Percentiles rank a stretch among this genome's conserved stretches.
Conservation (phyloP, 2,888 invertebrate genomes). For the Hoplodrina ambigua region DNA sequence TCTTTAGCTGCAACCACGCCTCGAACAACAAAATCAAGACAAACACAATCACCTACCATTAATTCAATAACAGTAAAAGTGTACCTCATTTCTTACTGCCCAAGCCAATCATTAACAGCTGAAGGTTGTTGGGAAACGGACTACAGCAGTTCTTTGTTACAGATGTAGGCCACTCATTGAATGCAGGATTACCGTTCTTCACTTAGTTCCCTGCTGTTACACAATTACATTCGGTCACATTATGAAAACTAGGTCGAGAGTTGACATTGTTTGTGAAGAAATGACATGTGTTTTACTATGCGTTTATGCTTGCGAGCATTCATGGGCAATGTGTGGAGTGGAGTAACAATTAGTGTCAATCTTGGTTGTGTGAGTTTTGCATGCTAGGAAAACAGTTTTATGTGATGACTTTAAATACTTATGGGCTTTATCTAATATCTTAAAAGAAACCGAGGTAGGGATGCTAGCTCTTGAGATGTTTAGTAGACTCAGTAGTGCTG, state of each 20-base stretch:
- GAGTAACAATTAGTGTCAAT: constrained; percentile 41
- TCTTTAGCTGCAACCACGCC: too few species aligned
- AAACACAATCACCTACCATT: constrained; percentile 7
- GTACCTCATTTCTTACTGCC: constrained; percentile 54
- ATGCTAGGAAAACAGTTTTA: not conserved
- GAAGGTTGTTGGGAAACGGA: constrained; percentile 80
- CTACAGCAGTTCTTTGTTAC: constrained; percentile 76
- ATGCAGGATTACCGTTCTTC: constrained; percentile 67
- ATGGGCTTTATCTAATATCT: not conserved
- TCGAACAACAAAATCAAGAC: too few species aligned
- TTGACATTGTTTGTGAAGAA: constrained; percentile 53
- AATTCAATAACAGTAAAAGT: constrained; percentile 26
- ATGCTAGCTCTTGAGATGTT: not conserved
- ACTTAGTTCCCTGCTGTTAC: constrained; percentile 74
- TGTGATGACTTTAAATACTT: not conserved
- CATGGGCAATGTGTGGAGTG: constrained; percentile 13
- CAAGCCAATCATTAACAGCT: constrained; percentile 64
- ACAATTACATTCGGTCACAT: constrained; percentile 71
- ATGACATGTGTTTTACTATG: constrained; percentile 55
- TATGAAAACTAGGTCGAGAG: constrained; percentile 70
- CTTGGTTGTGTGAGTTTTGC: constrained; percentile 7
- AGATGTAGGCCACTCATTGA: constrained; percentile 72
- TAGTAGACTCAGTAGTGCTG: not conserved
- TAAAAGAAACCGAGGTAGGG: not conserved
- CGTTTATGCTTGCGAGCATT: constrained; percentile 30